These are phyloP conservation scores for Xestia ashworthii DNA, from an alignment of 2,888 invertebrate species.

Conservation along the genomic window DNA sequence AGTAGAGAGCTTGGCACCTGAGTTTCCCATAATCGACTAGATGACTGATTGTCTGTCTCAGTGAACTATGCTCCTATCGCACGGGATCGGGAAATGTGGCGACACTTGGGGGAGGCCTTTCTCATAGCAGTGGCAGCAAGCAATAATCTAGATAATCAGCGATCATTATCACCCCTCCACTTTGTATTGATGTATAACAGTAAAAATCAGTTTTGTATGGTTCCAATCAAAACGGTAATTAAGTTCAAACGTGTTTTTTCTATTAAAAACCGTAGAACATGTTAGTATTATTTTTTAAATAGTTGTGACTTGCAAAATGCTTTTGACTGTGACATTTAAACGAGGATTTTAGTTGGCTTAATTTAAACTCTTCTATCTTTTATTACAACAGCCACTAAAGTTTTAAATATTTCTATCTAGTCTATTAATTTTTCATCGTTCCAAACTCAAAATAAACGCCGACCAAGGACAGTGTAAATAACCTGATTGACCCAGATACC, in stretches of 20 bases:
- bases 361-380: background rate
- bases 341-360: background rate
- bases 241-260: background rate
- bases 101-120: too few relatives aligned
- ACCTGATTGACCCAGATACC: constrained; percentile 44
- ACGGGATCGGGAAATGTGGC: too few relatives aligned
- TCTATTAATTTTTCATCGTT: constrained; percentile 24
- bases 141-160: too few relatives aligned
- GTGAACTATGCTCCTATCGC: background rate
- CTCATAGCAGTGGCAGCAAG: too few relatives aligned
- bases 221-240: too few relatives aligned
- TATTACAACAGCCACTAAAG: background rate
- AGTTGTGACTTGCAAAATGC: background rate
- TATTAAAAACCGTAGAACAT: background rate
- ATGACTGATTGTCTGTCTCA: background rate
- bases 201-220: too few relatives aligned
- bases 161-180: too few relatives aligned
- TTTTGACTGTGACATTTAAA: background rate
- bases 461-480: constrained; percentile 41
- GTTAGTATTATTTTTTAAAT: background rate
- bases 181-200: too few relatives aligned
- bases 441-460: constrained; percentile 27
- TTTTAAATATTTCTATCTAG: background rate
- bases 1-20: background rate
- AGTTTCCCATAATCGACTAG: background rate